A percentile compares a stretch with the other conserved stretches of the same genome.
phyloP scores from a whole-genome alignment of 2,113 vertebrate genomes.

The Alces alces region DNA sequence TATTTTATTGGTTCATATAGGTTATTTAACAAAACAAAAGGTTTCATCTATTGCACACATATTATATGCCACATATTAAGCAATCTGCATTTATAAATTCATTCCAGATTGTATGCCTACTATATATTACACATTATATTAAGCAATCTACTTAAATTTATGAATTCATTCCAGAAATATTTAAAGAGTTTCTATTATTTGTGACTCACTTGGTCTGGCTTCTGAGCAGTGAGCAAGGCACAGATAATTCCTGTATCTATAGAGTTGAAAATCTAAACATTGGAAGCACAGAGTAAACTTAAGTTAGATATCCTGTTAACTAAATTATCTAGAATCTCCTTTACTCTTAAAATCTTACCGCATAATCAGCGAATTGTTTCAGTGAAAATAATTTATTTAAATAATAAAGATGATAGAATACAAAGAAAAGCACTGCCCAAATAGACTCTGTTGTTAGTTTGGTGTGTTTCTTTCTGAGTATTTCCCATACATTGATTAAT shows the following conservation, averaged over 20 bases:
- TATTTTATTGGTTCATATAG: background rate
- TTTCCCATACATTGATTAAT: background rate
- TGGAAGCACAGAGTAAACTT: background rate
- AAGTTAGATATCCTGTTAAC: background rate
- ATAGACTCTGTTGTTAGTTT: background rate
- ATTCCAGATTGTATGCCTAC: background rate
- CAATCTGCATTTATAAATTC: background rate
- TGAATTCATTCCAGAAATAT: background rate
- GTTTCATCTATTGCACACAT: background rate
- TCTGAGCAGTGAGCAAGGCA: accelerated
- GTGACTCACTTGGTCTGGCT: too few relatives aligned
- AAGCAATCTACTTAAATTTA: background rate
- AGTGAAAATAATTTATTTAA: background rate
- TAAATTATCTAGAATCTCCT: background rate
- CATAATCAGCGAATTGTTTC: background rate
- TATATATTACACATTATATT: background rate
- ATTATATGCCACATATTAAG: background rate
- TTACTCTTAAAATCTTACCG: background rate
- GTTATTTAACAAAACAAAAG: background rate
- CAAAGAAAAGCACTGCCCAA: background rate
- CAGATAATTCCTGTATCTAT: background rate
- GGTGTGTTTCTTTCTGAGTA: background rate
- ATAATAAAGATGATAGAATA: background rate
- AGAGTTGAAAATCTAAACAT: background rate
- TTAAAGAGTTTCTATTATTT: background rate